These are phyloP conservation scores for Chionodraco myersi DNA, from an alignment of 2,113 vertebrate genomes.

Conservation along the genomic window DNA sequence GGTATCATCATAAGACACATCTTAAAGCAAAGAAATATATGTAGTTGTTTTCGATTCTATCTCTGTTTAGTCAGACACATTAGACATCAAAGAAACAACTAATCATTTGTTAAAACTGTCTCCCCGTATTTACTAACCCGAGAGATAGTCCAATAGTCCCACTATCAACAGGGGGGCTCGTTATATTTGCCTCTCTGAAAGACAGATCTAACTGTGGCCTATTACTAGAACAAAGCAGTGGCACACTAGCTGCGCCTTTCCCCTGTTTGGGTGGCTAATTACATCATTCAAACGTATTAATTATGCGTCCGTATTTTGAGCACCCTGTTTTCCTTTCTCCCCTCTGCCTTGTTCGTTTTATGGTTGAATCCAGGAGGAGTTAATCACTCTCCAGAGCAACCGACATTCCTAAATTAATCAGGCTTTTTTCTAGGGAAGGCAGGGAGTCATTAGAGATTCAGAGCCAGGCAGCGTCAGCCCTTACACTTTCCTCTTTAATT, in stretches of 20 bases:
- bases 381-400: slow-evolving; percentile 75
- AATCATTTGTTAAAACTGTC: slow-evolving; percentile 69
- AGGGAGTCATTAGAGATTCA: slow-evolving; percentile 78
- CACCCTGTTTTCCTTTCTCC: slow-evolving; percentile 60
- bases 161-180: slow-evolving; percentile 67
- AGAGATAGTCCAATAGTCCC: slow-evolving; percentile 54
- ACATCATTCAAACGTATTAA: slow-evolving; percentile 79
- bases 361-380: slow-evolving; percentile 80
- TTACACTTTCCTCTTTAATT: slow-evolving; percentile 76
- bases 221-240: slow-evolving; percentile 71
- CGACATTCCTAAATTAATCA: slow-evolving; percentile 81
- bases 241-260: slow-evolving; percentile 58
- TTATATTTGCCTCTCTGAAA: slow-evolving; percentile 56
- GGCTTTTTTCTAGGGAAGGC: slow-evolving; percentile 70
- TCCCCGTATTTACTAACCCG: slow-evolving; percentile 56
- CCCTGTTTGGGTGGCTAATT: slow-evolving; percentile 73
- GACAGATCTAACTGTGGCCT: slow-evolving; percentile 52
- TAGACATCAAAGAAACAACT: slow-evolving; percentile 72
- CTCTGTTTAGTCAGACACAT: slow-evolving; percentile 55
- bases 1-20: slow-evolving; percentile 32
- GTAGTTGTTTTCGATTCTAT: slow-evolving; percentile 42
- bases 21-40: slow-evolving; percentile 24
- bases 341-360: slow-evolving; percentile 71
- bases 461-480: slow-evolving; percentile 61
- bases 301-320: slow-evolving; percentile 73